Evolutionary conservation across 2,888 invertebrate species (phyloP).

Genomic region (Clivina fossor): DNA sequence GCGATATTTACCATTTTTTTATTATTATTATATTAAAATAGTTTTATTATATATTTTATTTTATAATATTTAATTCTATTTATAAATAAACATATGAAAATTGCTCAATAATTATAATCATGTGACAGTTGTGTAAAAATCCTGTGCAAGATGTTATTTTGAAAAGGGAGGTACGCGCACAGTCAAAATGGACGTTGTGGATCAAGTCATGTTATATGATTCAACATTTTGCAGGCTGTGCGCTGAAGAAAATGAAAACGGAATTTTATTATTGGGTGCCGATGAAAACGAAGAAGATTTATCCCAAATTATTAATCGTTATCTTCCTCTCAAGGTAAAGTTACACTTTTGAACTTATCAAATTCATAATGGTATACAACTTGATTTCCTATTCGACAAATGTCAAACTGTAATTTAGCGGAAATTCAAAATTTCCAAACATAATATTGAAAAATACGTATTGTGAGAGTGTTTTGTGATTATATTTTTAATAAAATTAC

Average conservation of each 20-base stretch:
- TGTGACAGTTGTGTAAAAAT: too few relatives aligned
- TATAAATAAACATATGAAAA: too few relatives aligned
- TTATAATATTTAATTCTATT: too few relatives aligned
- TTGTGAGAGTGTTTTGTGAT: too few relatives aligned
- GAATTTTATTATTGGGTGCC: slow-evolving; percentile 63
- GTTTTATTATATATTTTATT: too few relatives aligned
- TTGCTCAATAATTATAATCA: too few relatives aligned
- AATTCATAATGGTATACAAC: slow-evolving; percentile 44
- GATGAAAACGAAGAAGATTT: slow-evolving; percentile 64
- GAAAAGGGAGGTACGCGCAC: slow-evolving; percentile 22
- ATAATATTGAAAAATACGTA: too few relatives aligned
- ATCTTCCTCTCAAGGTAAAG: slow-evolving; percentile 75
- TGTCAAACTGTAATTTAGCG: slow-evolving; percentile 41
- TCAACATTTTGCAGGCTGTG: slow-evolving; percentile 75
- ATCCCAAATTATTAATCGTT: slow-evolving; percentile 68
- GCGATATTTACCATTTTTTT: too few relatives aligned
- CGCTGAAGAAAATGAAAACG: slow-evolving; percentile 71
- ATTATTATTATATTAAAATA: too few relatives aligned
- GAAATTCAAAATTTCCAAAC: slow-evolving; percentile 37
- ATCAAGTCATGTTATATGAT: slow-evolving; percentile 59
- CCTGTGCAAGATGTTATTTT: slow-evolving; percentile 20
- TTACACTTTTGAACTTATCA: slow-evolving; percentile 40
- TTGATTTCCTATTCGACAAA: slow-evolving; percentile 45
- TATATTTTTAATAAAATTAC: too few relatives aligned
- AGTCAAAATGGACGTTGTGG: slow-evolving; percentile 48